A percentile compares a stretch with the other conserved stretches of the same genome.
These are phyloP conservation scores for Xiphophorus hellerii DNA, from an alignment of 2,113 vertebrate species.

Conservation along the genomic window DNA sequence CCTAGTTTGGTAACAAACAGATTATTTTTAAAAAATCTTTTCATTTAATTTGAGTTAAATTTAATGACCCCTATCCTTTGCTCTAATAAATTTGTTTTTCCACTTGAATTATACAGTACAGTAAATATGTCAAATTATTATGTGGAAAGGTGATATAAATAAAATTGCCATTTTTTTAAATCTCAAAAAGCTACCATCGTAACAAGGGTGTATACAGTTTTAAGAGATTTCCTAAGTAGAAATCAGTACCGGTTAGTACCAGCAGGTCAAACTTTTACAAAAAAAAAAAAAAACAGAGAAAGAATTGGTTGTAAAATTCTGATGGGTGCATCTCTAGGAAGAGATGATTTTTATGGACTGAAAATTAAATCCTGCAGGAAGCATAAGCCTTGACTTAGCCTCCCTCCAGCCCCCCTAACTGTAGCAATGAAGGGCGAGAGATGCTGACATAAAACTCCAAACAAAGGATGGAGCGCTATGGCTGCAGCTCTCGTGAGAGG, in stretches of 20 bases:
- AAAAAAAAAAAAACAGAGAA: too few relatives aligned
- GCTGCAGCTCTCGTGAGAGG: constrained; percentile 13
- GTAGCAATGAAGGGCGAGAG: constrained; percentile 31
- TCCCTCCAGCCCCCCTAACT: neutral
- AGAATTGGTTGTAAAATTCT: too few relatives aligned
- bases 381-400: constrained; percentile 4
- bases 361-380: constrained; percentile 25
- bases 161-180: neutral
- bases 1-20: too few relatives aligned
- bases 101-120: neutral
- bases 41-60: too few relatives aligned
- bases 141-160: neutral
- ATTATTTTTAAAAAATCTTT: too few relatives aligned
- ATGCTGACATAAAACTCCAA: constrained; percentile 40
- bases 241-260: too few relatives aligned
- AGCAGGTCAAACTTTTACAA: too few relatives aligned
- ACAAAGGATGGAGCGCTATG: constrained; percentile 6
- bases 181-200: neutral
- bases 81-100: neutral
- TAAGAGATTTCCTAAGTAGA: neutral
- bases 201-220: neutral
- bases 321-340: neutral
- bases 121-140: neutral
- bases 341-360: constrained; percentile 11
- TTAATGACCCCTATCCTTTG: too few relatives aligned